phyloP scores from a whole-genome alignment of 1,140 invertebrate genomes.

The Popillia japonica region DNA sequence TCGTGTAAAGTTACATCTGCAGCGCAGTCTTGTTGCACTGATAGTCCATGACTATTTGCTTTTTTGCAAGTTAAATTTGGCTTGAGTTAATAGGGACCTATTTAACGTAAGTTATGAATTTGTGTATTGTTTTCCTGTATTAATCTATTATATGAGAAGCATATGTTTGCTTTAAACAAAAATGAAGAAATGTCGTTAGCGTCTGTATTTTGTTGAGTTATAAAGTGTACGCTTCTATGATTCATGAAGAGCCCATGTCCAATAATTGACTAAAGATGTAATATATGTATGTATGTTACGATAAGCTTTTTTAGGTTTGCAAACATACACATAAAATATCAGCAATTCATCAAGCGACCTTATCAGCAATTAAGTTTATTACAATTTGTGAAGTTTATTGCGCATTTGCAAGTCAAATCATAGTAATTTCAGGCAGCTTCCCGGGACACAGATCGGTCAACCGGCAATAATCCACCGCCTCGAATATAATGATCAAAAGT shows the following conservation, averaged over 20 bases:
- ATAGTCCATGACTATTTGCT: too few relatives aligned
- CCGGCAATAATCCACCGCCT: conserved; percentile 6
- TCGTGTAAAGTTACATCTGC: too few relatives aligned
- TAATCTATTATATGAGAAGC: too few relatives aligned
- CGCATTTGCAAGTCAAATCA: conserved; percentile 20
- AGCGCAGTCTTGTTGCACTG: too few relatives aligned
- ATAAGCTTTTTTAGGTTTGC: not conserved
- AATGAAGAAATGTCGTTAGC: too few relatives aligned
- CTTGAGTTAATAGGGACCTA: too few relatives aligned
- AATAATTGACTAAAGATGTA: not conserved
- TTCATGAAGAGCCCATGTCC: not conserved
- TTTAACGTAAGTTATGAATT: too few relatives aligned
- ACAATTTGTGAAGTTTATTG: conserved; percentile 15
- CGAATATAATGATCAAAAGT: conserved; percentile 8
- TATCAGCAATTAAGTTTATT: conserved; percentile 9
- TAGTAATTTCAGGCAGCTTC: conserved; percentile 14
- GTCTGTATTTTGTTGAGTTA: too few relatives aligned
- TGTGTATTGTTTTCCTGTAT: too few relatives aligned
- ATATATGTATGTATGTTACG: not conserved
- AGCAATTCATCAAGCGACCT: conserved; percentile 6
- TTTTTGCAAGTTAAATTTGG: too few relatives aligned
- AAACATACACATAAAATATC: not conserved
- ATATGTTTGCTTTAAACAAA: too few relatives aligned
- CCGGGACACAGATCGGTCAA: not conserved
- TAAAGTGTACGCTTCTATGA: too few relatives aligned